Evolutionary conservation across 2,113 vertebrate species (phyloP).

Genomic region (Raja brachyura): DNA sequence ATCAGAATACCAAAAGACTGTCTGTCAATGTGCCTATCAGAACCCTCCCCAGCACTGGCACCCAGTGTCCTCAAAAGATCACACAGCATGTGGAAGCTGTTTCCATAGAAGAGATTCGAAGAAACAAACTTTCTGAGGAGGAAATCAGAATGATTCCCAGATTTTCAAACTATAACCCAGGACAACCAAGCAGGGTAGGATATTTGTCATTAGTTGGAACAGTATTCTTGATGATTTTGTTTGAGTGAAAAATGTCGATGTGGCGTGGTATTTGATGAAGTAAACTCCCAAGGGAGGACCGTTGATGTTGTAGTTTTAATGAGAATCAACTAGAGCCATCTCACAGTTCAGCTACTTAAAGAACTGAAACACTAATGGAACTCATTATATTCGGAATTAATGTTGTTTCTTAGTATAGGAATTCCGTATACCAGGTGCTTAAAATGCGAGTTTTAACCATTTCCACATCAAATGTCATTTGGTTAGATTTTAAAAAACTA

Average conservation of each 20-base stretch:
- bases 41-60: slow-evolving; percentile 49
- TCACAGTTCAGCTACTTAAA: background rate
- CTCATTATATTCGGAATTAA: background rate
- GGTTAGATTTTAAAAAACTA: background rate
- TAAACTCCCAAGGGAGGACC: background rate
- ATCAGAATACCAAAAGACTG: slow-evolving; percentile 47
- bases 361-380: background rate
- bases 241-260: background rate
- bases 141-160: slow-evolving; percentile 69
- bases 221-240: background rate
- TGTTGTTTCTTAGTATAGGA: background rate
- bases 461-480: background rate
- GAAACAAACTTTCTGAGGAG: slow-evolving; percentile 70
- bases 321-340: background rate
- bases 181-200: slow-evolving; percentile 72
- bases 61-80: slow-evolving; percentile 53
- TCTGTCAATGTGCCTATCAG: slow-evolving; percentile 57
- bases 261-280: background rate
- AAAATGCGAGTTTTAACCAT: background rate
- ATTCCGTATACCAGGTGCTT: background rate
- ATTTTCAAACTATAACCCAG: slow-evolving; percentile 76
- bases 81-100: slow-evolving; percentile 66
- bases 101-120: slow-evolving; percentile 73
- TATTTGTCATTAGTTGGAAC: slow-evolving; percentile 4
- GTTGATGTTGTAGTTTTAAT: background rate